Conservation (phyloP, 2,113 vertebrate genomes). For the Dasyurus viverrinus region DNA sequence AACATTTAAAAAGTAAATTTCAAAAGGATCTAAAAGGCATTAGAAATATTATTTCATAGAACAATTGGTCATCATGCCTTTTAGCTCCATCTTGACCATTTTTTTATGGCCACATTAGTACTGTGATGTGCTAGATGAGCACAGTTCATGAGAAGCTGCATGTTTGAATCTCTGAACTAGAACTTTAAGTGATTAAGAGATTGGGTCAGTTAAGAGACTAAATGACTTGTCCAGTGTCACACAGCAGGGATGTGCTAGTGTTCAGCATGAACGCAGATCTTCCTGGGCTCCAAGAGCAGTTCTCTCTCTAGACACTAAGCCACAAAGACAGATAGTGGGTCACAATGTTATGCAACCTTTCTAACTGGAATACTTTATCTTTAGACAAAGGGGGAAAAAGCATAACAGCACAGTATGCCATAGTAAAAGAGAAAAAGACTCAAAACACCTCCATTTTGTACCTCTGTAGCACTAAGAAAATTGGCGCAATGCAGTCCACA, state of each 20-base stretch:
- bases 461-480: background rate
- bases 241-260: background rate
- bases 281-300: background rate
- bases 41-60: too few relatives aligned
- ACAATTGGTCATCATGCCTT: too few relatives aligned
- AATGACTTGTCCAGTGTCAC: background rate
- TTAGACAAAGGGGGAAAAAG: background rate
- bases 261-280: background rate
- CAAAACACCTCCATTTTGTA: background rate
- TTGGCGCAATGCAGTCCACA: background rate
- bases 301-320: too few relatives aligned
- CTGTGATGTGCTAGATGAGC: background rate
- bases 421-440: background rate
- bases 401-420: background rate
- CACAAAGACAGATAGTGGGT: background rate
- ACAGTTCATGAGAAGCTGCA: background rate
- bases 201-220: background rate
- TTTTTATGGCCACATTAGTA: too few relatives aligned
- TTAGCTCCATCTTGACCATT: too few relatives aligned
- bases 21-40: too few relatives aligned
- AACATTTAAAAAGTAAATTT: too few relatives aligned
- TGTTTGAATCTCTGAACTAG: background rate
- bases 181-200: background rate
- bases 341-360: background rate
- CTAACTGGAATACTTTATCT: background rate